Evolutionary conservation across 2,797 vertebrate species (phyloP).

Genomic region (Danio tinwini): DNA sequence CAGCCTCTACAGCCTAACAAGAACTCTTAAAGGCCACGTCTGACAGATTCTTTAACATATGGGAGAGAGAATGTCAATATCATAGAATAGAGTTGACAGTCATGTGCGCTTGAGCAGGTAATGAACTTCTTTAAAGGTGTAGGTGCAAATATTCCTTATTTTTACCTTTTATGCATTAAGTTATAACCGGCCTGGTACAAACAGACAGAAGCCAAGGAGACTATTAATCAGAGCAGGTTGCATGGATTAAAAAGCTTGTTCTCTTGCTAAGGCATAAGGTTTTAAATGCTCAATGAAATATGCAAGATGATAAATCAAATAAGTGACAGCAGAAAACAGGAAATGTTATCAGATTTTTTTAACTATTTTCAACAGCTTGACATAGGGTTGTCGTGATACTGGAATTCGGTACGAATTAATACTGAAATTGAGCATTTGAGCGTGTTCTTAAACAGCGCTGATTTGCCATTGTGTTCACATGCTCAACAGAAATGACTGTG

Average conservation of each 20-base stretch:
- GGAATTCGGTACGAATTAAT: too few relatives aligned
- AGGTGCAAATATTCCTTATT: background rate
- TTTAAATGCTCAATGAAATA: constrained; percentile 22
- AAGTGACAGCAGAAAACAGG: background rate
- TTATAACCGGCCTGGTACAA: constrained; percentile 4
- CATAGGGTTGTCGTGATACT: too few relatives aligned
- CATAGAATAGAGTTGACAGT: constrained; percentile 53
- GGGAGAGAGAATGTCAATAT: constrained; percentile 69
- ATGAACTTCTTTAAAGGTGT: constrained; percentile 44
- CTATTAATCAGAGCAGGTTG: background rate
- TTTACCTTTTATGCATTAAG: constrained; percentile 29
- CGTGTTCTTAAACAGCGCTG: too few relatives aligned
- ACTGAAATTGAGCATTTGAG: too few relatives aligned
- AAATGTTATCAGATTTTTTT: too few relatives aligned
- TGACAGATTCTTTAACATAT: constrained; percentile 66
- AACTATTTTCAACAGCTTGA: too few relatives aligned
- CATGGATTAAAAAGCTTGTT: constrained; percentile 24
- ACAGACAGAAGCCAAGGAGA: constrained; percentile 7
- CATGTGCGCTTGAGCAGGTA: constrained; percentile 56
- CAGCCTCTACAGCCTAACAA: constrained; percentile 70
- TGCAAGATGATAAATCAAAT: background rate
- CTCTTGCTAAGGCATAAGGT: constrained; percentile 15
- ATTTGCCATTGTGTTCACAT: too few relatives aligned
- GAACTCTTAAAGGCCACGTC: constrained; percentile 65
- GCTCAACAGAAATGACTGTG: too few relatives aligned